Base-by-base conservation (phyloP, 2,888 invertebrate species). In the Ochropacha duplaris region DNA sequence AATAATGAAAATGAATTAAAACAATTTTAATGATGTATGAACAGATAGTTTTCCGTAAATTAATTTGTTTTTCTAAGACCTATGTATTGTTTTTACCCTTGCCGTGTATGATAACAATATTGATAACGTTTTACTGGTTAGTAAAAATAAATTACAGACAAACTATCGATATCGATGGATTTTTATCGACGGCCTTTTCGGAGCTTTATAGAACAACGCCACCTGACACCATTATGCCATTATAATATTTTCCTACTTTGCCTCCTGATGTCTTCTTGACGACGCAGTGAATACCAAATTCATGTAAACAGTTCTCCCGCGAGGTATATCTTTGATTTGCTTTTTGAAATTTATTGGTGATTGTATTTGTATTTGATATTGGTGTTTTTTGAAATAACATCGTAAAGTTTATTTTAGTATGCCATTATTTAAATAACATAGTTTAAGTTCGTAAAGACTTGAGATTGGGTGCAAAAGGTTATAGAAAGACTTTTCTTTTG, bases 191-290 rank as follows among this genome's bases (percentile, higher is more conserved):
- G 19, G 57, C 22, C 31, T 54, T 59, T 64, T 49, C 64, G 62
- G 63, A 66, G 68, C 69, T 72, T 79, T 74, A 71, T 72, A 79
- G 78, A 84, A 86, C 84, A 87, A 85, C 83, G 81, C 79, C 91
- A 92, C 90, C 92, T 92, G 91, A 90, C 87, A 87, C 89, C 90
- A 90, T 92, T 89, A 90, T 80, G 85, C 90, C 86, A 90, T 92
- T 92, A 92, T 90, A 93, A 93, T 93, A 92, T 92, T 90, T 91
- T 84, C 90, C 85, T 86, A 81, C 86, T 85, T 80, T 78, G 74
- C 84, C 84, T 86, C 72, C 86, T 92, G 92, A 90, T 92, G 89
- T 87, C 84, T 88, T 90, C 88, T 90, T 90, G 90, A 88, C 87
- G 90, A 88, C 83, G 89, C 87, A 86, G 88, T 90, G 93, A 92